Evolutionary conservation across 2,888 invertebrate genomes (phyloP), one percentile per base, ranked within the genome.

Genomic region (Meliscaeva auricollis): DNA sequence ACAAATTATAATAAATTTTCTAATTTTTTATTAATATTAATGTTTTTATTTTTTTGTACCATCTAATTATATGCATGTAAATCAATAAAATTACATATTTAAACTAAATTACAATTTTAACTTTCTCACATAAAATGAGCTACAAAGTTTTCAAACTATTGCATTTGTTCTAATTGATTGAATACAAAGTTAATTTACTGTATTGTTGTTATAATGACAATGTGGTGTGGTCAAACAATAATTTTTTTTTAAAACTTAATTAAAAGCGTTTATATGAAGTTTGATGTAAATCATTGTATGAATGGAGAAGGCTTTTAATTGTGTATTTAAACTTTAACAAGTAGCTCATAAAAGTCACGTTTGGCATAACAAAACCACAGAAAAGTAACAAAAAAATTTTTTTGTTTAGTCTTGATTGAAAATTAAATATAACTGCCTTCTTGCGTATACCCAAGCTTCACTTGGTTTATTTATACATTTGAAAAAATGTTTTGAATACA

Each of bases 401-500:
- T 13, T 26, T n/a, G n/a, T n/a, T n/a, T n/a, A n/a, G n/a, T n/a
- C n/a, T n/a, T n/a, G n/a, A n/a, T n/a, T n/a, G 9, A 13, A 22
- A 50, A 50, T 22, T 22, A n/a, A n/a, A n/a, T n/a, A n/a, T n/a
- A n/a, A n/a, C n/a, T n/a, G n/a, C n/a, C n/a, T n/a, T n/a, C n/a
- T n/a, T n/a, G n/a, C n/a, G 11, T 50, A 9, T 9, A 22, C 0
- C 11, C 15, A 30, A 56, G 38, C 2, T 44, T 7, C 32, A 17
- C 15, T 15, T 15, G 44, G 8, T 9, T 35, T 54, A 56, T 54
- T 0, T 56, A 41, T 44, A 26, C 15, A 38, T n/a, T 44, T 44
- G 9, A 22, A 9, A 46, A 62, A 46, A 46, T 46, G 64, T 20
- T 64, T 46, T 64, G 64, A 30, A 64, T 64, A 64, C 62, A 30